Evolutionary conservation across 2,888 invertebrate species (phyloP).

Genomic region (Plusia festucae): DNA sequence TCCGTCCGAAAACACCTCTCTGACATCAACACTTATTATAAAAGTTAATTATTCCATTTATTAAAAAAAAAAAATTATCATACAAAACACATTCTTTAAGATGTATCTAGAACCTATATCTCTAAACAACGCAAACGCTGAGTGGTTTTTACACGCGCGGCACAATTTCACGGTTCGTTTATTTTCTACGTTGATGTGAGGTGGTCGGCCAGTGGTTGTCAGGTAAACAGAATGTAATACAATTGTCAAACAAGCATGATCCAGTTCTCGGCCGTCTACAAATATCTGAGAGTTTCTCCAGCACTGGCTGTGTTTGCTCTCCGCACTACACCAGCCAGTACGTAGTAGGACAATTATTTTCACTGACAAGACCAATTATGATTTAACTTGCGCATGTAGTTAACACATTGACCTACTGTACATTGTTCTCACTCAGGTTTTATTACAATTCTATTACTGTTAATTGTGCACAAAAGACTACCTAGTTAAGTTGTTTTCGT

Average conservation of each 20-base stretch:
- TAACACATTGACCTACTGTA: slow-evolving; percentile 6
- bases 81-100: not conserved
- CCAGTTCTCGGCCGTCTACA: not conserved
- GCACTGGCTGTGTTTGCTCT: not conserved
- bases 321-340: no score
- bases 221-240: slow-evolving; percentile 1
- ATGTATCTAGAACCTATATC: not conserved
- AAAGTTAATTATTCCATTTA: not conserved
- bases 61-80: no score
- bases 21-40: not conserved
- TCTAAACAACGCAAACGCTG: not conserved
- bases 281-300: not conserved
- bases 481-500: not conserved
- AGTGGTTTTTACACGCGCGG: not conserved
- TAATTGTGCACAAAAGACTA: not conserved
- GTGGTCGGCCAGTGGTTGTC: not conserved
- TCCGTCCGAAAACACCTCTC: not conserved
- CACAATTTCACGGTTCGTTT: slow-evolving; percentile 2
- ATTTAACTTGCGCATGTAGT: not conserved
- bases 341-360: not conserved
- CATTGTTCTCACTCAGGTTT: not conserved
- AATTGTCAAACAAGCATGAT: not conserved
- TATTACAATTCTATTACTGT: not conserved
- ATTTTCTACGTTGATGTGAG: not conserved
- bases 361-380: not conserved